Evolutionary conservation across 2,113 vertebrate genomes (phyloP).

Genomic region (Thymallus thymallus): DNA sequence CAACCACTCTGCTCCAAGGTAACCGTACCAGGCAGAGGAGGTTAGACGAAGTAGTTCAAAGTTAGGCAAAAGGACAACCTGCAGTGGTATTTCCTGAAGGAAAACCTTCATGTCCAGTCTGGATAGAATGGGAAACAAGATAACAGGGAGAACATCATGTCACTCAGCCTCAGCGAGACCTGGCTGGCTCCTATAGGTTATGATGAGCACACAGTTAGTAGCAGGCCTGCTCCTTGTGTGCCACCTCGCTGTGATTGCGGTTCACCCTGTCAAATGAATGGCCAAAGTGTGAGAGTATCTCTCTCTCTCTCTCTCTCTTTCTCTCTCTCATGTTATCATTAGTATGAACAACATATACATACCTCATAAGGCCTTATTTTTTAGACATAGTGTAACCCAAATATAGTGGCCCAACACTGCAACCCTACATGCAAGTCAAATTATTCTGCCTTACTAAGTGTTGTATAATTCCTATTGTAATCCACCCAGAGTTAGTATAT

Average conservation of each 20-base stretch:
- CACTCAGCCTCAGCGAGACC: slow-evolving; percentile 2
- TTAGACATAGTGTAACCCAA: too few species aligned
- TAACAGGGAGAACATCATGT: slow-evolving; percentile 7
- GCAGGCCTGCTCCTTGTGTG: slow-evolving; percentile 44
- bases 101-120: not conserved
- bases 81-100: slow-evolving; percentile 13
- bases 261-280: slow-evolving; percentile 50
- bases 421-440: too few species aligned
- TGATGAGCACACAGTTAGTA: slow-evolving; percentile 39
- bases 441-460: too few species aligned
- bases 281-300: not conserved
- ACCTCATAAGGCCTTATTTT: too few species aligned
- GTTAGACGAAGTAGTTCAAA: not conserved
- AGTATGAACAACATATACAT: too few species aligned
- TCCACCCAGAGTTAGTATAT: too few species aligned
- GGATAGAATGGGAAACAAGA: slow-evolving; percentile 9
- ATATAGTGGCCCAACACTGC: too few species aligned
- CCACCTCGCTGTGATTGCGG: slow-evolving; percentile 35
- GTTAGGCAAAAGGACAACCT: slow-evolving; percentile 8
- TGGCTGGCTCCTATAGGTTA: slow-evolving; percentile 19
- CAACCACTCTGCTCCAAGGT: not conserved
- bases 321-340: not conserved
- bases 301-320: not conserved
- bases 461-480: too few species aligned
- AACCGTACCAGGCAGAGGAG: not conserved